phyloP scores from a whole-genome alignment of 2,797 vertebrate genomes.

The Notolabrus celidotus region DNA sequence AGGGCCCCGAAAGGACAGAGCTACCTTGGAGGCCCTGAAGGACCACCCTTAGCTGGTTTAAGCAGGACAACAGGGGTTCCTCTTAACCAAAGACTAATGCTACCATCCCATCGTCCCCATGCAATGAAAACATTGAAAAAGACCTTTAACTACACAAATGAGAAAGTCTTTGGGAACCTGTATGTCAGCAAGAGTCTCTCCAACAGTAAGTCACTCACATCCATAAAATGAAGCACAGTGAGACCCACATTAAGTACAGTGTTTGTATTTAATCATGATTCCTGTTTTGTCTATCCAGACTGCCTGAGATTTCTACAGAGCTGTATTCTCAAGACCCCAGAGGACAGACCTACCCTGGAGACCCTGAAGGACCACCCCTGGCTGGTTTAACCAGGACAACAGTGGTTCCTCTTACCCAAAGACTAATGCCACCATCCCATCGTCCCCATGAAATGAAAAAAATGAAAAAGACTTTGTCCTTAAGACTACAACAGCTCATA shows the following conservation, averaged over 20 bases:
- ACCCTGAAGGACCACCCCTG: neutral
- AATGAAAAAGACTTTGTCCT: too few species aligned
- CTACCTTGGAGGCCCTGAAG: neutral
- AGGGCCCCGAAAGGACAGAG: neutral
- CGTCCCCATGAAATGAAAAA: too few species aligned
- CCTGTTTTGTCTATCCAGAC: neutral
- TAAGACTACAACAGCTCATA: too few species aligned
- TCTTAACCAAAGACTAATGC: too few species aligned
- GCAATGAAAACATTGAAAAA: neutral
- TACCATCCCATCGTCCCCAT: neutral
- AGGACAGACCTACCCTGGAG: neutral
- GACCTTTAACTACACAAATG: neutral
- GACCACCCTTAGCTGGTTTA: neutral
- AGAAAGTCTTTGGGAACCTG: too few species aligned
- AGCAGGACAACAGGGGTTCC: neutral
- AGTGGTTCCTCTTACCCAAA: too few species aligned
- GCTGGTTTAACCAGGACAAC: conserved; percentile 1
- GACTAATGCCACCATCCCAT: too few species aligned
- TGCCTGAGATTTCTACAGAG: neutral
- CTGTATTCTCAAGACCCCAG: neutral
- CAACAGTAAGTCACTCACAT: too few species aligned
- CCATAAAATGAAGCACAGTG: too few species aligned
- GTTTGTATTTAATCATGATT: too few species aligned
- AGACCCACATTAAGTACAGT: too few species aligned
- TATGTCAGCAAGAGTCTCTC: too few species aligned